These are phyloP conservation scores for Agelastica alni DNA, from an alignment of 2,888 invertebrate genomes.

Conservation along the genomic window DNA sequence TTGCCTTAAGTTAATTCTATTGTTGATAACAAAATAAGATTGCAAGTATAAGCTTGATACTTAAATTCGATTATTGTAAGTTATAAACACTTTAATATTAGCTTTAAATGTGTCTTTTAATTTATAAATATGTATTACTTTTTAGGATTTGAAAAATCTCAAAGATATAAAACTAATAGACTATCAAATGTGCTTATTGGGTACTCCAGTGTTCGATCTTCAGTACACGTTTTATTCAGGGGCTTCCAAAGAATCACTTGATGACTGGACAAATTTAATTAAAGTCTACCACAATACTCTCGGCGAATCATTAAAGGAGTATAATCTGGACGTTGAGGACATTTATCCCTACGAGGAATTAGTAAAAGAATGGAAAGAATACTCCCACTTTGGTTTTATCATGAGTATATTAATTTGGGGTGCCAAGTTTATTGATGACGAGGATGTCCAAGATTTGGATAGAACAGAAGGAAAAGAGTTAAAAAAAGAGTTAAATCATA, in stretches of 20 bases:
- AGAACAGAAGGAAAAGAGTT: neutral
- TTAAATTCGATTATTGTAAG: no score
- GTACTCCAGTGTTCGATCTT: conserved; percentile 45
- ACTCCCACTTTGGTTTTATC: conserved; percentile 20
- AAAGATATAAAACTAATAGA: conserved; percentile 26
- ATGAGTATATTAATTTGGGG: conserved; percentile 15
- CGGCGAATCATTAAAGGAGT: conserved; percentile 35
- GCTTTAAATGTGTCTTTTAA: no score
- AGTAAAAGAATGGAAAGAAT: conserved; percentile 41
- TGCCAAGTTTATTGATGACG: neutral
- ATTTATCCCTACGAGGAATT: conserved; percentile 45
- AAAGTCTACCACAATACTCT: conserved; percentile 48
- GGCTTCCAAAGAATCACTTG: conserved; percentile 41
- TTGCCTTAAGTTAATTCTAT: no score
- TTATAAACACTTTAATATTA: no score
- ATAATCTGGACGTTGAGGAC: conserved; percentile 40
- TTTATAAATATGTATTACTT: conserved; percentile 27
- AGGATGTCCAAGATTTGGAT: neutral
- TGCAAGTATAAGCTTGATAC: no score
- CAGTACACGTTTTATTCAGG: conserved; percentile 49
- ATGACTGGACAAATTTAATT: conserved; percentile 44
- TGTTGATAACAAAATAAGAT: no score
- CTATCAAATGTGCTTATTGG: conserved; percentile 23
- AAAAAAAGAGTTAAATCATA: neutral
- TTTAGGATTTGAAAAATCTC: conserved; percentile 17